A percentile compares a stretch with the other conserved stretches of the same genome.
These are phyloP conservation scores for Cinclus mexicanus DNA, from an alignment of 2,113 vertebrate genomes.

Conservation along the genomic window DNA sequence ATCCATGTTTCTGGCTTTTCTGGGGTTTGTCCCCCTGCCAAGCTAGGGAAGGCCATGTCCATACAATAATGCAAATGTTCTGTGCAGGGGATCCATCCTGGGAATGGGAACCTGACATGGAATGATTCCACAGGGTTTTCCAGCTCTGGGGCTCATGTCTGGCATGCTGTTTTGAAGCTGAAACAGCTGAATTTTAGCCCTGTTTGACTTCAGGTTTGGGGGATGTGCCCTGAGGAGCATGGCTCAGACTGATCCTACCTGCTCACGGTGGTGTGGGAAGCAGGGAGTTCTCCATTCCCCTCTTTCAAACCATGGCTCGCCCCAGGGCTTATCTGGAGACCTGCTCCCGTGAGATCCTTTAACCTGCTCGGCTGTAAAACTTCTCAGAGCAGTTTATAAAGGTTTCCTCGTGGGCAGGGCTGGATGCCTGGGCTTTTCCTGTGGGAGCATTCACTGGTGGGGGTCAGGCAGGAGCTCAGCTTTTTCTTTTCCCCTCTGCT, in stretches of 20 bases:
- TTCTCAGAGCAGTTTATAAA: not conserved
- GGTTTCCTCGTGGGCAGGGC: not conserved
- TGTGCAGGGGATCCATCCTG: not conserved
- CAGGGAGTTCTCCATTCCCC: not conserved
- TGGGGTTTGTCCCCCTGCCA: not conserved
- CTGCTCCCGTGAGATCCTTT: not conserved
- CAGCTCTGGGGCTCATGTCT: not conserved
- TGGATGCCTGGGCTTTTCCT: not conserved
- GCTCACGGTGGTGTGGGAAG: accelerated
- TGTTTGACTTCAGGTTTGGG: not conserved
- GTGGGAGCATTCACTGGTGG: not conserved
- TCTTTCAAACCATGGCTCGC: accelerated
- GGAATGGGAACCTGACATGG: not conserved
- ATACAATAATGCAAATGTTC: not conserved
- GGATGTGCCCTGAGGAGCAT: not conserved
- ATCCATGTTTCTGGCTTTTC: not conserved
- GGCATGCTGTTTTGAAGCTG: not conserved
- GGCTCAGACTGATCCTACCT: not conserved
- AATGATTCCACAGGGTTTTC: not conserved
- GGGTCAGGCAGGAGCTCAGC: not conserved
- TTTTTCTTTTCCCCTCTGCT: not conserved
- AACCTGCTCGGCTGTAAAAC: not conserved
- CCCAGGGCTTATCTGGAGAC: not conserved
- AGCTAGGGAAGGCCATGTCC: not conserved
- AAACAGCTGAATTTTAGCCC: not conserved